Evolutionary conservation across 2,888 invertebrate species (phyloP).

Genomic region (Sminthurides aquaticus): DNA sequence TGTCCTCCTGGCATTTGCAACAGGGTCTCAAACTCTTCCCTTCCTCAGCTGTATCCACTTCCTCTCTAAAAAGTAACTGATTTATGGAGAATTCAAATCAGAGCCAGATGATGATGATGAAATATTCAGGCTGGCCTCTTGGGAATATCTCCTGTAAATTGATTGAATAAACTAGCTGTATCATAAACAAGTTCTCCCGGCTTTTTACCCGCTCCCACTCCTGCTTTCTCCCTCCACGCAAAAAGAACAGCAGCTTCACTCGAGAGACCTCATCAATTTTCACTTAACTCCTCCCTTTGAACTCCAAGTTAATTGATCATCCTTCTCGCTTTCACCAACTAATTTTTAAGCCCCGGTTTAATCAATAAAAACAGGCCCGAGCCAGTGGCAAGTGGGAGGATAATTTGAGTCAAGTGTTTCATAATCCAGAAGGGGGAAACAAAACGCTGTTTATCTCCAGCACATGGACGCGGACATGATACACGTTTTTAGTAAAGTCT

Average conservation of each 20-base stretch:
- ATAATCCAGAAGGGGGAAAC: too few species aligned
- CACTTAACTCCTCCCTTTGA: not conserved
- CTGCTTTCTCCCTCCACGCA: too few species aligned
- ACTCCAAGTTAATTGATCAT: not conserved
- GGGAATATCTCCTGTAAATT: not conserved
- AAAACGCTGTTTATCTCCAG: not conserved
- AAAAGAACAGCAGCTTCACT: too few species aligned
- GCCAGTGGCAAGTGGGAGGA: too few species aligned
- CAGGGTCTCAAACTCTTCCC: not conserved
- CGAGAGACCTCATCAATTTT: not conserved
- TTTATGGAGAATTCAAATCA: conserved; percentile 1
- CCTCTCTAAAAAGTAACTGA: not conserved
- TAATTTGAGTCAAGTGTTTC: too few species aligned
- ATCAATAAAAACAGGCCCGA: too few species aligned
- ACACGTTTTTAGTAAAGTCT: not conserved
- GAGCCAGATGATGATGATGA: not conserved
- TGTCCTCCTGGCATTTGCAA: too few species aligned
- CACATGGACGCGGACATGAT: not conserved
- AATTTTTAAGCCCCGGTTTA: not conserved
- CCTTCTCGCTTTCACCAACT: not conserved
- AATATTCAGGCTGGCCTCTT: conserved; percentile 1
- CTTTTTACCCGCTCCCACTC: not conserved
- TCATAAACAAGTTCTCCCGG: not conserved
- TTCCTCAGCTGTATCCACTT: not conserved
- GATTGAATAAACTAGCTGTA: not conserved